phyloP scores from a whole-genome alignment of 2,797 vertebrate genomes.

The Crotalus adamanteus region DNA sequence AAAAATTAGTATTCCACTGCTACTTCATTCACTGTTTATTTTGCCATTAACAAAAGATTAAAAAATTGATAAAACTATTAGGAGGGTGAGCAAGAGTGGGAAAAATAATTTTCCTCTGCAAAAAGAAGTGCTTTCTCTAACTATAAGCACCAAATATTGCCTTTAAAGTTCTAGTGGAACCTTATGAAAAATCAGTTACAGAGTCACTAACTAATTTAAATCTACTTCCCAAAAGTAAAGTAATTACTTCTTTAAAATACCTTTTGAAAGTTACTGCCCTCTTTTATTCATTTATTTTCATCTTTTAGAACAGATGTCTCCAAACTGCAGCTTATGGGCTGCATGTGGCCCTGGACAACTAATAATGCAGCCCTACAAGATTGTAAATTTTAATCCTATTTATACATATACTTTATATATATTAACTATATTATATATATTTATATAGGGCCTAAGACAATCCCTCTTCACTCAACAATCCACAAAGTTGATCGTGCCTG shows the following conservation, averaged over 20 bases:
- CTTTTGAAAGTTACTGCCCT: background rate
- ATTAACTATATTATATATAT: no score
- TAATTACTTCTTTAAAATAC: background rate
- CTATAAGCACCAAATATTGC: background rate
- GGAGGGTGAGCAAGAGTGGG: background rate
- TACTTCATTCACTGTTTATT: background rate
- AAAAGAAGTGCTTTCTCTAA: background rate
- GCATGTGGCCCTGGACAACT: no score
- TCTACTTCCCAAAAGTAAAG: background rate
- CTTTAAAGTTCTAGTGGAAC: background rate
- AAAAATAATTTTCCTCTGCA: background rate
- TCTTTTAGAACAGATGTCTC: background rate
- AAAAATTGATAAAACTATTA: background rate
- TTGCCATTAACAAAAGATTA: background rate
- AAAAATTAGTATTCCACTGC: background rate
- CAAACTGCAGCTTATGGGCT: background rate
- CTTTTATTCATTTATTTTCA: background rate
- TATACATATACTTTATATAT: no score
- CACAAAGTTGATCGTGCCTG: no score
- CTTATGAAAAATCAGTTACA: background rate
- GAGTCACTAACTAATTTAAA: background rate
- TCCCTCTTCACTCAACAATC: no score
- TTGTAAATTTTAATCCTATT: no score
- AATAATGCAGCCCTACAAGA: no score
- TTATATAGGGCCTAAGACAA: no score